These are phyloP conservation scores for Crenuchus spilurus DNA, from an alignment of 2,797 vertebrate genomes.

Conservation along the genomic window DNA sequence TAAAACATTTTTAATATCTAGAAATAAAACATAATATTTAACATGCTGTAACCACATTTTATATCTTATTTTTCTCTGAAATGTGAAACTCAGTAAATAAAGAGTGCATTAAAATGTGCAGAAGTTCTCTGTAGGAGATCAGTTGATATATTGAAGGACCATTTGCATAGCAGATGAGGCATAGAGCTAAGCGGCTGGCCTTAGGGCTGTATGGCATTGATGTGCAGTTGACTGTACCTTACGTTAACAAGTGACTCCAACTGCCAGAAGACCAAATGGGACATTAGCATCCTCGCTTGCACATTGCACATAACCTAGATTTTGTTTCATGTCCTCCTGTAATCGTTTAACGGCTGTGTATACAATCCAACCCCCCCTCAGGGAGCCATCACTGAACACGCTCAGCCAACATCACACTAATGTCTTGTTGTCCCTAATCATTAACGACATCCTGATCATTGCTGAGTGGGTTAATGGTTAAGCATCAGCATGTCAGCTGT, in stretches of 20 bases:
- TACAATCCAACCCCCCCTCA: not conserved
- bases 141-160: no score
- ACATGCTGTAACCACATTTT: no score
- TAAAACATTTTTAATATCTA: no score
- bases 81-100: no score
- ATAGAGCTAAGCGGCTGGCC: not conserved
- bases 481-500: slow-evolving; percentile 6
- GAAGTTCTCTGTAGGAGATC: no score
- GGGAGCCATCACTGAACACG: not conserved
- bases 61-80: no score
- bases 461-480: slow-evolving; percentile 13
- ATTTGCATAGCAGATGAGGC: slow-evolving; percentile 15
- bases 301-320: not conserved
- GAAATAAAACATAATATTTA: no score
- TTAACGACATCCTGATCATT: slow-evolving; percentile 3
- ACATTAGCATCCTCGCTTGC: not conserved
- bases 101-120: no score
- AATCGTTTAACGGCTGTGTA: not conserved
- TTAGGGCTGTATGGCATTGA: not conserved
- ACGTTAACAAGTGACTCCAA: slow-evolving; percentile 10
- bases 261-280: not conserved
- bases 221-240: slow-evolving; percentile 20
- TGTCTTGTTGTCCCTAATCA: not conserved
- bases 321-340: not conserved
- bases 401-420: not conserved